Base-by-base conservation (phyloP, 1,140 invertebrate species). In the Anastrepha ludens region DNA sequence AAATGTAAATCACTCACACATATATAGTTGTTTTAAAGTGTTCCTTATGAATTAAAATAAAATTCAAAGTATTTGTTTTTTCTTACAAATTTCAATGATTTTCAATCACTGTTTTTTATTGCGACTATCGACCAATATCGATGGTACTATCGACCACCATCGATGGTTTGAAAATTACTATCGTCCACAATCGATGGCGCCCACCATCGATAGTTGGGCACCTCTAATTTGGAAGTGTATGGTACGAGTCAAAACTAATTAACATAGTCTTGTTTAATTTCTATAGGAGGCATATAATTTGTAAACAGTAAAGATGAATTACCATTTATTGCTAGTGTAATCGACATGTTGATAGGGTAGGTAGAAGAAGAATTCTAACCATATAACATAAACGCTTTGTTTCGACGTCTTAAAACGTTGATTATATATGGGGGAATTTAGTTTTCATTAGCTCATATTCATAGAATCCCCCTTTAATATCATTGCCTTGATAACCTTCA, bases 391-490 rank as follows among this genome's bases (percentile, higher is more conserved):
- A 17, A 91, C n/a, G 88, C 90, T 90, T 91, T 86, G 11, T 89
- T 88, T 86, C 90, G 87, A 88, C 58, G 89, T 86, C 87, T 86
- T 39, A 93, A 64, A 70, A 93, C 88, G 81, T 93, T n/a, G 93
- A 87, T 90, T 92, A 93, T 7, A 62, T 70, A 86, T 93, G 85
- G 5, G 92, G 90, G 90, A 89, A 85, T 64, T 90, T 88, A 15
- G 90, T 89, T 90, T 90, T 91, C 86, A 88, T 87, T 59, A 93
- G 65, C 88, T 93, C 91, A 44, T 88, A 29, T 89, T 90, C 87
- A 90, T 94, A 93, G 89, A 94, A 94, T 44, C 88, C 87, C 44
- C 93, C 92, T 70, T 89, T 85, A 47, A 94, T 92, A 20, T 70
- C 74, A 85, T 91, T 47, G 60, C 88, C 89, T 86, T 89, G 58